These are phyloP conservation scores for Cosmorhoe ocellata DNA, from an alignment of 2,888 invertebrate species.

Conservation along the genomic window DNA sequence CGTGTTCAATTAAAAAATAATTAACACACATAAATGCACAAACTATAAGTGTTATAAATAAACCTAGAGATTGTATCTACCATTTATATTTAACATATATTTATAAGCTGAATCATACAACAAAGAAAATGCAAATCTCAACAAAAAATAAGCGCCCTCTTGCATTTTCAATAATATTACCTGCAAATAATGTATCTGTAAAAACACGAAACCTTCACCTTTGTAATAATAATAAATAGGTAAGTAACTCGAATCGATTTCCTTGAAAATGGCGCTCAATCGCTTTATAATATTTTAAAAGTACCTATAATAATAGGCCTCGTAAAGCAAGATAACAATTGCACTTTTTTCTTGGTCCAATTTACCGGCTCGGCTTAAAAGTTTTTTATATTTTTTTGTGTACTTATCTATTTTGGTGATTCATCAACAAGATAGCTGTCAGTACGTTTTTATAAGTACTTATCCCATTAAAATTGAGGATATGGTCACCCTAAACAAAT, in stretches of 20 bases:
- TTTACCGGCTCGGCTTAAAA: background rate
- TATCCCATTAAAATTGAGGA: conserved; percentile 8
- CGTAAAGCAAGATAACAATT: conserved; percentile 27
- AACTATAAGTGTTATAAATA: too few species aligned
- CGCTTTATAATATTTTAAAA: conserved; percentile 2
- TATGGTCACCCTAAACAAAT: conserved; percentile 6
- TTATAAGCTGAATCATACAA: too few species aligned
- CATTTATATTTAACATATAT: too few species aligned
- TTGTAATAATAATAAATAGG: conserved; percentile 18
- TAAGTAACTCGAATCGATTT: conserved; percentile 4
- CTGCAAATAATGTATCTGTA: too few species aligned
- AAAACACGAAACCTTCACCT: conserved; percentile 8
- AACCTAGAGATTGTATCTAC: too few species aligned
- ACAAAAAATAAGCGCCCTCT: too few species aligned
- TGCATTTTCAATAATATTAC: too few species aligned
- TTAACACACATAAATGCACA: too few species aligned
- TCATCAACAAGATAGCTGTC: background rate
- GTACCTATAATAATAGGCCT: conserved; percentile 23
- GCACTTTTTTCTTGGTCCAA: conserved; percentile 16
- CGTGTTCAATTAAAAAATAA: too few species aligned
- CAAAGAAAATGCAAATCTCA: too few species aligned
- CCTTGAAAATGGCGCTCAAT: conserved; percentile 14
- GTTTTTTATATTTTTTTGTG: conserved; percentile 7
- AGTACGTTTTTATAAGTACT: too few species aligned
- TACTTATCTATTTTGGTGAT: conserved; percentile 4